Evolutionary conservation across 2,113 vertebrate genomes (phyloP).

Genomic region (Psittacula cyanocephala): DNA sequence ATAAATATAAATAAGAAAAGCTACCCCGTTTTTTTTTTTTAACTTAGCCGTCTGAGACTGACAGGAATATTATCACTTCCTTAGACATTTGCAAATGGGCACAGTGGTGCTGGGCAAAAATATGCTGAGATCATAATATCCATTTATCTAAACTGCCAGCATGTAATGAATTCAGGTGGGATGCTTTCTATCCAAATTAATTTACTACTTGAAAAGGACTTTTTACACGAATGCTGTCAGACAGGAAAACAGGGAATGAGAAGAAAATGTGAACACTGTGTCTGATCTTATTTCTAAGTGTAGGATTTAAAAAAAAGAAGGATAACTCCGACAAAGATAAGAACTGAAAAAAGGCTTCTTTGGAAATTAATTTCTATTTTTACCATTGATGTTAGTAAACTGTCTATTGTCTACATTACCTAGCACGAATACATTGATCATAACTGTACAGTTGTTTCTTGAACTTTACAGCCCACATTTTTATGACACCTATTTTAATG

Average conservation of each 20-base stretch:
- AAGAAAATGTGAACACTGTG: conserved; percentile 17
- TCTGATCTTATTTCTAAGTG: conserved; percentile 69
- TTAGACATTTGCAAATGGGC: conserved; percentile 65
- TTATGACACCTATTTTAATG: neutral
- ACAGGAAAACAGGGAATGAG: conserved; percentile 41
- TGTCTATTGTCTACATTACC: neutral
- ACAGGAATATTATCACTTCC: conserved; percentile 75
- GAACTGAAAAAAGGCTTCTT: neutral
- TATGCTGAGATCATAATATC: conserved; percentile 70
- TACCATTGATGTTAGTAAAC: neutral
- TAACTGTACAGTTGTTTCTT: neutral
- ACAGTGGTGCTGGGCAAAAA: conserved; percentile 46
- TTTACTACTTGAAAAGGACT: conserved; percentile 74
- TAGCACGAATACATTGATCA: neutral
- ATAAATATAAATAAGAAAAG: conserved; percentile 78
- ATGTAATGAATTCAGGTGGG: conserved; percentile 67
- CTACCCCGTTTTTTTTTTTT: conserved; percentile 22
- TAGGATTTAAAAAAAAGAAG: conserved; percentile 37
- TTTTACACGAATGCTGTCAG: conserved; percentile 45
- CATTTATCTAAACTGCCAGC: conserved; percentile 73
- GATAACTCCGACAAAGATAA: neutral
- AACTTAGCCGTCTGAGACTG: conserved; percentile 54
- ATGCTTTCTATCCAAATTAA: conserved; percentile 71
- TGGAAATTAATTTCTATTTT: neutral
- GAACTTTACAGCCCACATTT: neutral